These are phyloP conservation scores for Dioctria rufipes DNA, from an alignment of 2,888 invertebrate species.

Conservation along the genomic window DNA sequence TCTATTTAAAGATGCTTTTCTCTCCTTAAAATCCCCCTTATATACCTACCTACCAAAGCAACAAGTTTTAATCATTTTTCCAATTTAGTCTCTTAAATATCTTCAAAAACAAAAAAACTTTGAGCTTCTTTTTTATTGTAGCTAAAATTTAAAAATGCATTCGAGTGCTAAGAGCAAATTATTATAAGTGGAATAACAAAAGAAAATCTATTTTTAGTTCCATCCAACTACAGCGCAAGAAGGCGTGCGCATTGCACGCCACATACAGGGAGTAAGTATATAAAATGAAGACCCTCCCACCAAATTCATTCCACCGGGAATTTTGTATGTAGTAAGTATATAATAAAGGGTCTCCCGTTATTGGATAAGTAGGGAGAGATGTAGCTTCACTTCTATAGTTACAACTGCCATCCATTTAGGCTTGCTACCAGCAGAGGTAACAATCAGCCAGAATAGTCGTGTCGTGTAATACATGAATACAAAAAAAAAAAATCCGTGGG, in stretches of 20 bases:
- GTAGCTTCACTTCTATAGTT: neutral
- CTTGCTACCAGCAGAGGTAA: neutral
- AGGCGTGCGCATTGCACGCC: constrained; percentile 42
- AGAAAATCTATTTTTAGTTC: constrained; percentile 11
- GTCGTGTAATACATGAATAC: neutral
- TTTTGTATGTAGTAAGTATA: neutral
- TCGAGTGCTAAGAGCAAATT: constrained; percentile 25
- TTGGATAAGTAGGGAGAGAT: constrained; percentile 25
- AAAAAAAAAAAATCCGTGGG: neutral
- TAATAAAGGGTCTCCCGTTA: constrained; percentile 13
- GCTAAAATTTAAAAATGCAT: neutral
- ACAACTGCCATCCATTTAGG: too few relatives aligned
- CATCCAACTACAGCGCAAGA: constrained; percentile 14
- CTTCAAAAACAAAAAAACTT: too few relatives aligned
- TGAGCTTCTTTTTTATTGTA: too few relatives aligned
- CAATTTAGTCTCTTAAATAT: too few relatives aligned
- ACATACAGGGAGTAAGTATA: constrained; percentile 11
- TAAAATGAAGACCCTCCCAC: constrained; percentile 32
- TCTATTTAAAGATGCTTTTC: too few relatives aligned
- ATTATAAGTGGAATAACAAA: neutral
- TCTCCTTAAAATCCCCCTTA: too few relatives aligned
- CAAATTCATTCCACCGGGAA: constrained; percentile 13
- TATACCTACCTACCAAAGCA: too few relatives aligned
- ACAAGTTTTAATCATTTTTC: too few relatives aligned
- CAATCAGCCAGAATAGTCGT: neutral